These are phyloP conservation scores for Glaucopsyche alexis DNA, from an alignment of 2,888 invertebrate genomes.

Conservation along the genomic window DNA sequence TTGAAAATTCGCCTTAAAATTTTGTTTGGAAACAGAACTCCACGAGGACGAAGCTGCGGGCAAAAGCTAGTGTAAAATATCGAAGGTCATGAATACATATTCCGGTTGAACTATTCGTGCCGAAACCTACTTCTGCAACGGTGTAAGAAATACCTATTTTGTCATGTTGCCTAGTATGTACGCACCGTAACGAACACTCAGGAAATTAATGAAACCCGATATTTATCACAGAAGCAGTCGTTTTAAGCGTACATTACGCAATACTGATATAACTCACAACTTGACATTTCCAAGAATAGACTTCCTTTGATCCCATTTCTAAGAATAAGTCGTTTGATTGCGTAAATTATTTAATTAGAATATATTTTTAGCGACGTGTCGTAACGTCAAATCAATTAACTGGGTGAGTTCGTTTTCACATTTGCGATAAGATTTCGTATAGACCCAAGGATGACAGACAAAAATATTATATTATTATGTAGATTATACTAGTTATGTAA, in stretches of 20 bases:
- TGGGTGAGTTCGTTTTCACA: too few species aligned
- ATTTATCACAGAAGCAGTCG: background rate
- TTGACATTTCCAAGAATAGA: background rate
- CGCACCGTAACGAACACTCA: constrained; percentile 6
- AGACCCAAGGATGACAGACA: too few species aligned
- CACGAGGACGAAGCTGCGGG: too few species aligned
- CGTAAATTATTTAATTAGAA: background rate
- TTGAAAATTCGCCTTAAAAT: too few species aligned
- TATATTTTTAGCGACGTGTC: background rate
- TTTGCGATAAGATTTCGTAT: too few species aligned
- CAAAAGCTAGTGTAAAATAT: too few species aligned
- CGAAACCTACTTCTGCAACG: background rate
- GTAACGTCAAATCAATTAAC: too few species aligned
- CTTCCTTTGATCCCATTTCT: background rate
- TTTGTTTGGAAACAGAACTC: too few species aligned
- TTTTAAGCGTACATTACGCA: background rate
- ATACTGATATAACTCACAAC: background rate
- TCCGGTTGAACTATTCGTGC: background rate
- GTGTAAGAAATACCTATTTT: background rate
- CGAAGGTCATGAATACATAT: too few species aligned
- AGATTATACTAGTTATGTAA: too few species aligned
- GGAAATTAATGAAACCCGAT: constrained; percentile 32
- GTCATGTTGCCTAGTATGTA: constrained; percentile 21
- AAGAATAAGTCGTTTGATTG: background rate
- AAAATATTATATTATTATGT: too few species aligned